Base-by-base conservation (phyloP, 2,888 invertebrate genomes). In the Mayetiola destructor region DNA sequence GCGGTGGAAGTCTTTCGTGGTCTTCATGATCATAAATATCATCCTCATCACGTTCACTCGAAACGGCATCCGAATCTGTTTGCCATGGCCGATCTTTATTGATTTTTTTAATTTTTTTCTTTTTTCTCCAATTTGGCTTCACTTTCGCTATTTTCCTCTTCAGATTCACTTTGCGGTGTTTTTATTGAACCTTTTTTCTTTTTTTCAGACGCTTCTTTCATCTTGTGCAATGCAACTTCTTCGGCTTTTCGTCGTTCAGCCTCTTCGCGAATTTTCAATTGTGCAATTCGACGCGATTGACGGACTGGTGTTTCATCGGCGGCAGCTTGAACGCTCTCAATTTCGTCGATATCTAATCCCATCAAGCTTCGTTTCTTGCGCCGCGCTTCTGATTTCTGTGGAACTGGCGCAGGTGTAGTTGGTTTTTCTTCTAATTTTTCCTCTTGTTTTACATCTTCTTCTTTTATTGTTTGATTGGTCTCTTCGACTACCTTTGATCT, bases 201-300 rank as follows among this genome's bases (percentile, higher is more conserved):
- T 57, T 78, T 79, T 66, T 77, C 80, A 55, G 79, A 75, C 63
- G 81, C 80, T 63, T 79, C 80, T 64, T 84, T 83, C 61, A 83
- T 73, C 56, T 82, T 80, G 2, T 78, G 74, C 48, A 85, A 65
- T 0, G 84, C 77, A n/a, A 85, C 79, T 64, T 88, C 88, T 64
- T 89, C 88, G 56, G 81, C 69, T 60, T 84, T 80, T 12, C 85
- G 27, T 23, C 23, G 42, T n/a, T 48, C n/a, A 3, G 27, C 2
- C 9, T 48, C 48, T 27, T 27, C n/a, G n/a, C 2, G 14, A n/a
- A 27, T n/a, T n/a, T 48, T 88, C 65, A 88, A 77, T 69, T 89
- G 89, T 0, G 91, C 92, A 63, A 93, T 88, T 59, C 93, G 76
- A 1, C 91, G 76, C 2, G 89, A 89, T 65, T 88, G 86, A 8